phyloP scores from a whole-genome alignment of 2,113 vertebrate genomes.

The Lophochroa leadbeateri region DNA sequence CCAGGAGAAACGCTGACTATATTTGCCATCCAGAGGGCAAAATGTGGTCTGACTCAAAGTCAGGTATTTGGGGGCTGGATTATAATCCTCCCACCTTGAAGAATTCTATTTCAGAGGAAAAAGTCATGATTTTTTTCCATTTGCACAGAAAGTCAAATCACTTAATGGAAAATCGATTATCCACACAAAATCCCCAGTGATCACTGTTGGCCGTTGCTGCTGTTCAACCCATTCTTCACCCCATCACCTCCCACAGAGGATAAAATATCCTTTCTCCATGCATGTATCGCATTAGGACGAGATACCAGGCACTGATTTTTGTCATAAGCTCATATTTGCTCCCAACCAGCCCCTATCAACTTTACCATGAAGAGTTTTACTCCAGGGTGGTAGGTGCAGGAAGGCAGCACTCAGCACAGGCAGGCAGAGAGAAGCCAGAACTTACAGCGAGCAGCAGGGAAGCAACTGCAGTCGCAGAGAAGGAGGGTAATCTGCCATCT shows the following conservation, averaged over 20 bases:
- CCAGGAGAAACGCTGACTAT: not conserved
- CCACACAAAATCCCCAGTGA: not conserved
- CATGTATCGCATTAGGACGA: fast-evolving
- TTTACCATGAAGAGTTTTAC: not conserved
- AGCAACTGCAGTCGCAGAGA: not conserved
- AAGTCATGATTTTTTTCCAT: fast-evolving
- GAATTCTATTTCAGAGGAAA: not conserved
- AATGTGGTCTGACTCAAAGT: not conserved
- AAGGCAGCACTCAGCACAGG: not conserved
- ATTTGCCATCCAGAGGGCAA: not conserved
- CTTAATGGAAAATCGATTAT: not conserved
- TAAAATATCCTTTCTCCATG: not conserved
- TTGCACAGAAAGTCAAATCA: not conserved
- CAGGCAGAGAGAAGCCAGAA: not conserved
- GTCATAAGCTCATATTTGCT: not conserved
- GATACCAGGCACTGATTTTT: not conserved
- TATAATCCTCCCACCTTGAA: not conserved
- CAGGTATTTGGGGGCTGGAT: not conserved
- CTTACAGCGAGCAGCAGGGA: not conserved
- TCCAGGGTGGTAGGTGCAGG: fast-evolving
- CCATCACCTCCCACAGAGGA: not conserved
- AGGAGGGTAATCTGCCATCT: not conserved
- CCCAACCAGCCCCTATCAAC: not conserved
- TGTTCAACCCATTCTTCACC: fast-evolving
- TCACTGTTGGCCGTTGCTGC: not conserved